A percentile compares a stretch with the other conserved stretches of the same genome.
Evolutionary conservation across 2,888 invertebrate genomes (phyloP).

Genomic region (Gnatocerus cornutus): DNA sequence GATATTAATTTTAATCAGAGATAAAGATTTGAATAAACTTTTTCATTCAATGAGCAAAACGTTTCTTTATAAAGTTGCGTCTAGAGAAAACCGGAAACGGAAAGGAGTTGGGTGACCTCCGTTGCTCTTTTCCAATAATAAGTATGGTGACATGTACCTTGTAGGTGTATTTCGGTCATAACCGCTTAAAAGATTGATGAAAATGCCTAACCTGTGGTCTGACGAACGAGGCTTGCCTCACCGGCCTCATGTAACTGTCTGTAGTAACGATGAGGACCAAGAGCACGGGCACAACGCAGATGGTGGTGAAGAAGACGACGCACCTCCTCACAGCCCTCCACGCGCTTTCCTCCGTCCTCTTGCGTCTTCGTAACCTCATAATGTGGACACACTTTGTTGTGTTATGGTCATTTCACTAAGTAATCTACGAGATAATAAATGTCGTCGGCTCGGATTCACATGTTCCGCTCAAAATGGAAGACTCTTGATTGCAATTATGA

Average conservation of each 20-base stretch:
- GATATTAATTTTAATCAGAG: too few relatives aligned
- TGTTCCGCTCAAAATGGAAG: conserved; percentile 35
- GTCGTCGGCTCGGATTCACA: conserved; percentile 49
- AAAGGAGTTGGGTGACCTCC: too few relatives aligned
- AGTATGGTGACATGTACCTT: too few relatives aligned
- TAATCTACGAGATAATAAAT: background rate
- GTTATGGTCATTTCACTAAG: conserved; percentile 17
- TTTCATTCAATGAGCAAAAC: too few relatives aligned
- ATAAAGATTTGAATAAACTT: too few relatives aligned
- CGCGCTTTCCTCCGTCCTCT: conserved; percentile 67
- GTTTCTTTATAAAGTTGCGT: too few relatives aligned
- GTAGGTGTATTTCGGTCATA: too few relatives aligned
- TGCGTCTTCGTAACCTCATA: conserved; percentile 70
- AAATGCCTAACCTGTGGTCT: conserved; percentile 71
- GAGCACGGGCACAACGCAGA: conserved; percentile 76
- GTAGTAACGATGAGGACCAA: conserved; percentile 77
- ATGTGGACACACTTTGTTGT: conserved; percentile 25
- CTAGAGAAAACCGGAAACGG: too few relatives aligned
- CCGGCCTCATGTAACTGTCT: conserved; percentile 77
- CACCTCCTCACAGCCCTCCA: conserved; percentile 73
- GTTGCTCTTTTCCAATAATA: too few relatives aligned
- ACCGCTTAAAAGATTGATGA: background rate
- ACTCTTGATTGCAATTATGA: conserved; percentile 31
- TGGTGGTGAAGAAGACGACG: conserved; percentile 76
- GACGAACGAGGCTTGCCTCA: conserved; percentile 54